phyloP scores from a whole-genome alignment of 2,888 invertebrate genomes.

The Chymomyza amoena region DNA sequence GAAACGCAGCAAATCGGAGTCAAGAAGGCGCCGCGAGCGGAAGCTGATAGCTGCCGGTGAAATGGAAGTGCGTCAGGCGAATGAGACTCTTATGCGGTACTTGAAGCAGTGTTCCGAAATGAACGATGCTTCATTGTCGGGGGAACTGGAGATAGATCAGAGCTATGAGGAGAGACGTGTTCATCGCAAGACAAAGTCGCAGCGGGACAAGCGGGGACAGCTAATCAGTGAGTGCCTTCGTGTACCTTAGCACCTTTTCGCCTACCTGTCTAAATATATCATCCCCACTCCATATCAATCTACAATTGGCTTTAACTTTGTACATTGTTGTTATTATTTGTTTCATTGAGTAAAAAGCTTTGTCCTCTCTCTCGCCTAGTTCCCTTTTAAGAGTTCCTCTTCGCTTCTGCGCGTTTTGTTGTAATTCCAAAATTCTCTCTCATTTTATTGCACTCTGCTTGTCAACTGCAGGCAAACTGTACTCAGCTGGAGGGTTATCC shows the following conservation, averaged over 20 bases:
- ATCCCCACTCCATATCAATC: background rate
- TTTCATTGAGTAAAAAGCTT: conserved; percentile 39
- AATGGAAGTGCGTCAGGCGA: conserved; percentile 79
- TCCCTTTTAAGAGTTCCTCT: conserved; percentile 1
- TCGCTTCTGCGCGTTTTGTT: background rate
- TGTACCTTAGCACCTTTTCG: background rate
- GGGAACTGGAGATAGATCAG: conserved; percentile 79
- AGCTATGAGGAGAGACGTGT: conserved; percentile 78
- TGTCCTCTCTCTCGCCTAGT: background rate
- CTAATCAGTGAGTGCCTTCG: conserved; percentile 73
- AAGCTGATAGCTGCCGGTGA: conserved; percentile 79
- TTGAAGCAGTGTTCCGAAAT: conserved; percentile 79
- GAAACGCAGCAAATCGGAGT: conserved; percentile 79
- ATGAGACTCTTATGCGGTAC: conserved; percentile 78
- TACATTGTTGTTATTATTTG: background rate
- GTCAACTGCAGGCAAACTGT: conserved; percentile 73
- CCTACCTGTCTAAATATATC: conserved; percentile 2
- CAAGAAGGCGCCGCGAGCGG: conserved; percentile 77
- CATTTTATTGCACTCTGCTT: background rate
- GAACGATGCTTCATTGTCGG: conserved; percentile 79
- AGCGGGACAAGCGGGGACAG: conserved; percentile 77
- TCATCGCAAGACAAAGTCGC: conserved; percentile 78
- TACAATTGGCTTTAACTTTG: background rate
- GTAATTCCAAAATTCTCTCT: background rate
- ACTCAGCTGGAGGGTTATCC: conserved; percentile 77